These are phyloP conservation scores for Prostheceraeus crozeri DNA, from an alignment of 2,888 invertebrate species.

Conservation along the genomic window DNA sequence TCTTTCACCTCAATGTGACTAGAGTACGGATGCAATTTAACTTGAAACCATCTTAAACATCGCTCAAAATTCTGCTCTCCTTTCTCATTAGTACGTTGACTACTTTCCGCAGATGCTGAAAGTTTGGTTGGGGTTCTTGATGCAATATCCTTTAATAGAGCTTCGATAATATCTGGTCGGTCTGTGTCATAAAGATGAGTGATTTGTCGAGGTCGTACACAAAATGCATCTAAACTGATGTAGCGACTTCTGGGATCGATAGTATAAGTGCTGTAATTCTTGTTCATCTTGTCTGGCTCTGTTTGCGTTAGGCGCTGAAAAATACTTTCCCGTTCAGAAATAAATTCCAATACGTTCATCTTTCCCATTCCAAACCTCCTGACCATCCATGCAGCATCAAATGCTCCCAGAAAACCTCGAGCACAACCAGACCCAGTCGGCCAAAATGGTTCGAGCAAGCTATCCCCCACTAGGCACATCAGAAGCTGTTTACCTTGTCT, in stretches of 20 bases:
- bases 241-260: conserved; percentile 26
- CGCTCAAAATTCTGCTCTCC: neutral
- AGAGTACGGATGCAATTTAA: conserved; percentile 29
- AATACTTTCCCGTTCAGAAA: conserved; percentile 88
- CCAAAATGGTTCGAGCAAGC: conserved; percentile 88
- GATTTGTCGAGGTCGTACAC: neutral
- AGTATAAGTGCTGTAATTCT: conserved; percentile 62
- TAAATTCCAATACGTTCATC: conserved; percentile 59
- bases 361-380: conserved; percentile 61
- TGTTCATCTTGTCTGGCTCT: conserved; percentile 85
- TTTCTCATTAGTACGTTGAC: neutral
- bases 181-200: no score
- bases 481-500: conserved; percentile 70
- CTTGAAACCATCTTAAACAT: conserved; percentile 31
- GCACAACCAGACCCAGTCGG: conserved; percentile 97
- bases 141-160: neutral
- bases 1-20: conserved; percentile 25
- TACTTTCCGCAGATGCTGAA: neutral
- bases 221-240: conserved; percentile 2
- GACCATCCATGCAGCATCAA: conserved; percentile 93
- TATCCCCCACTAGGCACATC: conserved; percentile 87
- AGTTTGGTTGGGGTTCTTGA: neutral
- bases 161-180: neutral
- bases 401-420: conserved; percentile 83
- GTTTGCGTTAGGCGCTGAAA: conserved; percentile 83